These are phyloP conservation scores for Synanthedon tipuliformis DNA, from an alignment of 2,888 invertebrate species.

Conservation along the genomic window DNA sequence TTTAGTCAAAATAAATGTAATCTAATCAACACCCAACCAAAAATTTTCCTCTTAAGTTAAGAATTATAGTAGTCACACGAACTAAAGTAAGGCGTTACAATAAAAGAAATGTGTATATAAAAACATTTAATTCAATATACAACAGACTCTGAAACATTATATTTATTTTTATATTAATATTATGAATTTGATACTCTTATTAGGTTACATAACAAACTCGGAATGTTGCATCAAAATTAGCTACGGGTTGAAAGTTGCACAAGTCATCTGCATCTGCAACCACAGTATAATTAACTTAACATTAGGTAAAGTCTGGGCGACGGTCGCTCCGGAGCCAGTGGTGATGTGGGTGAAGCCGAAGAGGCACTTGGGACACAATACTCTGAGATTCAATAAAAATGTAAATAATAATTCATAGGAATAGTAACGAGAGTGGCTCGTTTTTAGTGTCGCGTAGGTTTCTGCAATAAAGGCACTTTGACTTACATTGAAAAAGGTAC, in stretches of 20 bases:
- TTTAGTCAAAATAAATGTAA: no score
- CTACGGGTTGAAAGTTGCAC: no score
- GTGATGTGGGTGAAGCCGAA: no score
- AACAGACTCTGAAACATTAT: constrained; percentile 26
- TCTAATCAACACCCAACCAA: no score
- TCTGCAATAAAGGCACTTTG: not conserved
- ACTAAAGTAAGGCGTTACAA: not conserved
- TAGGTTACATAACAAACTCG: constrained; percentile 5
- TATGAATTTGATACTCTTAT: not conserved
- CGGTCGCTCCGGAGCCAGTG: no score
- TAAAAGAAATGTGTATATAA: constrained; percentile 17
- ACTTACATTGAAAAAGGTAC: not conserved
- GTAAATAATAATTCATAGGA: no score
- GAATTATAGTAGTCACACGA: not conserved
- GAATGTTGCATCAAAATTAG: constrained; percentile 7
- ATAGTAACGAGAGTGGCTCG: no score
- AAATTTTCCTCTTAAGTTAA: no score
- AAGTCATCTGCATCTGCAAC: not conserved
- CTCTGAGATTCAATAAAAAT: no score
- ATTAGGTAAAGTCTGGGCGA: no score
- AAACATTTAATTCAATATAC: constrained; percentile 53
- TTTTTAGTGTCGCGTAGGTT: not conserved
- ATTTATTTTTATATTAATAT: not conserved
- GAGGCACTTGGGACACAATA: no score
- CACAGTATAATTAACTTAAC: not conserved